Base-by-base conservation (phyloP, 2,888 invertebrate genomes). In the Boloria euphrosyne region DNA sequence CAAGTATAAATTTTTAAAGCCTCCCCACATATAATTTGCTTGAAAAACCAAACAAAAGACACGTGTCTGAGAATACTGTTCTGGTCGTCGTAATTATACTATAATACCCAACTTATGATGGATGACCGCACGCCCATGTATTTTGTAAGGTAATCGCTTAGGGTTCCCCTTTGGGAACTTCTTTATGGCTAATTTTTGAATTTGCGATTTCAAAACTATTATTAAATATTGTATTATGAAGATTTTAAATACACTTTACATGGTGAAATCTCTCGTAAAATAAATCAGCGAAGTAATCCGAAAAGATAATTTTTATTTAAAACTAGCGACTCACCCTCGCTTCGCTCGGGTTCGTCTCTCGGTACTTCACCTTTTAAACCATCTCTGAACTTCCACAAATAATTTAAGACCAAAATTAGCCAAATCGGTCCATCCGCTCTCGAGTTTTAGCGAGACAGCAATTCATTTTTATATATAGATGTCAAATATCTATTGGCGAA, bases 31-130 rank as follows among this genome's bases (percentile, higher is more conserved):
- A 75, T 86, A 87, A 87, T 87, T 85, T 84, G 76, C 69, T 75
- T 67, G 70, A 68, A 70, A 72, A 66, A 58, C 78, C 82, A 81
- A 83, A 87, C 85, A 86, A 86, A 78, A 73, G 80, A 47, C 88
- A 86, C 87, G 87, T 86, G 87, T 62, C 77, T 50, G 14, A 62
- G 61, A 63, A 64, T 60, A 58, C 65, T 65, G 70, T 60, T 68
- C 69, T 64, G 58, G 65, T 57, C 57, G 59, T 61, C 64, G 74
- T 78, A 77, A 80, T 80, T 80, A 78, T 71, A 72, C 75, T 73
- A 74, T 78, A 78, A 80, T 80, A 71, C 69, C 66, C 68, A 67
- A 69, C 66, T 69, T 59, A 70, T 78, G 79, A 78, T 78, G 75
- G 79, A 79, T 78, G 71, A 73, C 68, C 73, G 70, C 77, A 74